These are phyloP conservation scores for Athalia circularis DNA, from an alignment of 2,888 invertebrate species.

Conservation along the genomic window DNA sequence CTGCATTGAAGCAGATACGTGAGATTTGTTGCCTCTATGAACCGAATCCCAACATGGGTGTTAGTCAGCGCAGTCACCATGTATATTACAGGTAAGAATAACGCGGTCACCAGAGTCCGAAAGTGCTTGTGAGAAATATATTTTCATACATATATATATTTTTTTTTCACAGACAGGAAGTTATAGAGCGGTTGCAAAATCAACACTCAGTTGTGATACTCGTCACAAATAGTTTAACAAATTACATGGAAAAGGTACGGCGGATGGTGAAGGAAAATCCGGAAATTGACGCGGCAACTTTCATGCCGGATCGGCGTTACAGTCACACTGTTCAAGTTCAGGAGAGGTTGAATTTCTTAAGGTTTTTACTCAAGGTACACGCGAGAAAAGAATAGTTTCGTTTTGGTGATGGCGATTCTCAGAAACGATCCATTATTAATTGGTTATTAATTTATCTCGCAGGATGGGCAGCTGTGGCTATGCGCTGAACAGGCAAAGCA, in stretches of 20 bases:
- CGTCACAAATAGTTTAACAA: conserved; percentile 93
- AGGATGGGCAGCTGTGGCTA: conserved; percentile 96
- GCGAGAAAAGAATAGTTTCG: neutral
- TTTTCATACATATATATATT: conserved; percentile 11
- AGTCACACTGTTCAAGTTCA: conserved; percentile 95
- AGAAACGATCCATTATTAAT: neutral
- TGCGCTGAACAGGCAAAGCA: conserved; percentile 98
- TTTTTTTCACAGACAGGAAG: conserved; percentile 77
- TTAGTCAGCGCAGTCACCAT: conserved; percentile 78
- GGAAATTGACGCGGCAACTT: conserved; percentile 85
- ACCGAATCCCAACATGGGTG: conserved; percentile 81
- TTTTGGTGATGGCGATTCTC: too few species aligned
- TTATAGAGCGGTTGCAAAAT: conserved; percentile 92
- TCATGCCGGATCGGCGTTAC: conserved; percentile 91
- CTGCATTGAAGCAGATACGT: conserved; percentile 95
- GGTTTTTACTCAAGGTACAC: conserved; percentile 86
- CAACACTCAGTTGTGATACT: conserved; percentile 95
- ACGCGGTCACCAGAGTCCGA: neutral
- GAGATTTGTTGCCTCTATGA: conserved; percentile 97
- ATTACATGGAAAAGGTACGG: conserved; percentile 92
- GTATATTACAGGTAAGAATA: conserved; percentile 76
- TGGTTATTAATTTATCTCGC: conserved; percentile 56
- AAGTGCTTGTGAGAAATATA: conserved; percentile 17
- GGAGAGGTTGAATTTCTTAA: conserved; percentile 93
- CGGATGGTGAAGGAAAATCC: conserved; percentile 82